phyloP scores from a whole-genome alignment of 2,113 vertebrate species.

The Salvelinus alpinus region DNA sequence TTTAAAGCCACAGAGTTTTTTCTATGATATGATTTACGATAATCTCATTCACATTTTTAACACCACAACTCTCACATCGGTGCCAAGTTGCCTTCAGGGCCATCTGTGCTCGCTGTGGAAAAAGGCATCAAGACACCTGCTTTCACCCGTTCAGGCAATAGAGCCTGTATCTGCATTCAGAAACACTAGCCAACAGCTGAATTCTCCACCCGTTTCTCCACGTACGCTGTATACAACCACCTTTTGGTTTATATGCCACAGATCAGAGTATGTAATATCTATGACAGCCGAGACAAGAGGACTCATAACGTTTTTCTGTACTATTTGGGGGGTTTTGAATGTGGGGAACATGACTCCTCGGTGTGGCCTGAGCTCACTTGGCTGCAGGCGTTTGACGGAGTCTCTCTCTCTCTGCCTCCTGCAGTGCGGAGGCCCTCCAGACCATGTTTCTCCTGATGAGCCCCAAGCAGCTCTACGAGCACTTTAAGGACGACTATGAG shows the following conservation, averaged over 20 bases:
- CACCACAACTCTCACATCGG: conserved; percentile 20
- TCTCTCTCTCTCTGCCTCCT: neutral
- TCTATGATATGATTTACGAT: conserved; percentile 62
- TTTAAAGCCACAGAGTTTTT: conserved; percentile 49
- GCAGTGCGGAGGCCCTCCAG: conserved; percentile 94
- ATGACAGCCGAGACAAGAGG: neutral
- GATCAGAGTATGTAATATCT: neutral
- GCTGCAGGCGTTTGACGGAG: neutral
- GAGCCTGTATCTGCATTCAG: conserved; percentile 48
- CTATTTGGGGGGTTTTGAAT: neutral
- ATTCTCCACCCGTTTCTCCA: neutral
- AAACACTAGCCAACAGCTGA: conserved; percentile 5
- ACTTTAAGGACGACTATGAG: conserved; percentile 97
- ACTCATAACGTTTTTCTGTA: neutral
- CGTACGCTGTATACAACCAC: neutral
- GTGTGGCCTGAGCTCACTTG: neutral
- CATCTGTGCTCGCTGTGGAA: conserved; percentile 43
- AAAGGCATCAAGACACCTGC: conserved; percentile 62
- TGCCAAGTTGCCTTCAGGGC: conserved; percentile 59
- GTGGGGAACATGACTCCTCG: neutral
- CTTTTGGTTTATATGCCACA: neutral
- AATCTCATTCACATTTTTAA: conserved; percentile 55
- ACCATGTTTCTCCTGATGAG: conserved; percentile 99
- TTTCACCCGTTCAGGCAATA: conserved; percentile 12
- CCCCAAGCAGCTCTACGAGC: conserved; percentile 93